Evolutionary conservation across 2,888 invertebrate species (phyloP).

Genomic region (Tillus elongatus): DNA sequence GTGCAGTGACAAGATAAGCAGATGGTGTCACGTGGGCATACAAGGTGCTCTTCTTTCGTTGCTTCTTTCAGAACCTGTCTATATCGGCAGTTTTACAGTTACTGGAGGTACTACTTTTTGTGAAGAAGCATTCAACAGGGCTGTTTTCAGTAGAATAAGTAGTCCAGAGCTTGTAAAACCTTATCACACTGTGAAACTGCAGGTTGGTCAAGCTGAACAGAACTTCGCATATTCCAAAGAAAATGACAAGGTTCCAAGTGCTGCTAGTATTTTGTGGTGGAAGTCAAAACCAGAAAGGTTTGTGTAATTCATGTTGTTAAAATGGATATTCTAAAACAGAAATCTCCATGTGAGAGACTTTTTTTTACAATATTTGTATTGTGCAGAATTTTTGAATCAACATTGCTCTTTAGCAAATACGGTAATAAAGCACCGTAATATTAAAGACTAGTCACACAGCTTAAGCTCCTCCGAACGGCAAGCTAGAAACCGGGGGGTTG

Average conservation of each 20-base stretch:
- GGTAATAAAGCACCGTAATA: too few relatives aligned
- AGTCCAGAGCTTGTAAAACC: constrained; percentile 20
- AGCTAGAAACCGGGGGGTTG: too few relatives aligned
- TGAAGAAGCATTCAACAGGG: constrained; percentile 43
- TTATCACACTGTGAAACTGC: constrained; percentile 29
- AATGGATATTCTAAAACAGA: too few relatives aligned
- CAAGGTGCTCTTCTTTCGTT: constrained; percentile 73
- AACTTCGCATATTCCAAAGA: constrained; percentile 42
- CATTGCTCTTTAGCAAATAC: too few relatives aligned
- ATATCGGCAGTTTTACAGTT: constrained; percentile 61
- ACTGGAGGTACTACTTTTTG: constrained; percentile 58
- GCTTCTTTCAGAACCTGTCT: constrained; percentile 58
- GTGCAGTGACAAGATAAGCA: constrained; percentile 89
- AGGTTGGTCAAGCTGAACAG: constrained; percentile 34
- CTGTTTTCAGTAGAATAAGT: constrained; percentile 42
- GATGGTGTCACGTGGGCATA: constrained; percentile 78
- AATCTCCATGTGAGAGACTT: too few relatives aligned
- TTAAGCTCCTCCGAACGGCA: too few relatives aligned
- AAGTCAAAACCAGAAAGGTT: constrained; percentile 41
- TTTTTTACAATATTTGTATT: too few relatives aligned
- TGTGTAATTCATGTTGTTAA: too few relatives aligned
- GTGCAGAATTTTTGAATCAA: too few relatives aligned
- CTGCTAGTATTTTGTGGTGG: constrained; percentile 55
- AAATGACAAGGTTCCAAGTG: constrained; percentile 44
- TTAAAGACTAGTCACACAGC: too few relatives aligned